Percentiles rank a stretch among this genome's conserved stretches.
Conservation (phyloP, 2,797 vertebrate genomes). For the Danionella dracula region DNA sequence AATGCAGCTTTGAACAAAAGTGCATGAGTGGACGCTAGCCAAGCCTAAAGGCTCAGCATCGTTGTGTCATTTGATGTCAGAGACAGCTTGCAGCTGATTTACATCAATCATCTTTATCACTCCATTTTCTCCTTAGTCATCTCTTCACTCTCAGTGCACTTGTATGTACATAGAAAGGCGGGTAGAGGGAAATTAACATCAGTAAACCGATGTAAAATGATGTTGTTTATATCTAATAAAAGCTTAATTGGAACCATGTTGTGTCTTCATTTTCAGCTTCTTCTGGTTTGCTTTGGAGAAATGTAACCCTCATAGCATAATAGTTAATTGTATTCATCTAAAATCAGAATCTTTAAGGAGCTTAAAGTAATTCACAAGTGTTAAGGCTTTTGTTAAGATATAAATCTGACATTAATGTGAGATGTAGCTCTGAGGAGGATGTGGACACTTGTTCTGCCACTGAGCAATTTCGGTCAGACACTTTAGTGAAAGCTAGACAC, state of each 20-base stretch:
- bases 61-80: not conserved
- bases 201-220: conserved; percentile 63
- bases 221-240: conserved; percentile 21
- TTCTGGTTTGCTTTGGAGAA: not conserved
- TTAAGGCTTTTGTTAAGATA: no score
- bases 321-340: no score
- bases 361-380: no score
- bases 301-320: no score
- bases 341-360: no score
- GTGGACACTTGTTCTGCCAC: no score
- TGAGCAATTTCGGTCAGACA: no score
- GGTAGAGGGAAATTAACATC: conserved; percentile 60
- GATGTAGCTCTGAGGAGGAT: no score
- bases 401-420: no score
- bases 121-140: conserved; percentile 51
- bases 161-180: conserved; percentile 64
- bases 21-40: conserved; percentile 37
- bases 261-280: not conserved
- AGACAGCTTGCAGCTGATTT: conserved; percentile 16
- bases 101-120: conserved; percentile 23
- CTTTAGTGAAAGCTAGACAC: no score
- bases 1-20: not conserved
- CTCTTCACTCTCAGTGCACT: conserved; percentile 58
- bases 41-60: not conserved
- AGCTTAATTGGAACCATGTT: not conserved